phyloP scores from a whole-genome alignment of 1,140 invertebrate genomes.

The Meloidogyne floridensis region DNA sequence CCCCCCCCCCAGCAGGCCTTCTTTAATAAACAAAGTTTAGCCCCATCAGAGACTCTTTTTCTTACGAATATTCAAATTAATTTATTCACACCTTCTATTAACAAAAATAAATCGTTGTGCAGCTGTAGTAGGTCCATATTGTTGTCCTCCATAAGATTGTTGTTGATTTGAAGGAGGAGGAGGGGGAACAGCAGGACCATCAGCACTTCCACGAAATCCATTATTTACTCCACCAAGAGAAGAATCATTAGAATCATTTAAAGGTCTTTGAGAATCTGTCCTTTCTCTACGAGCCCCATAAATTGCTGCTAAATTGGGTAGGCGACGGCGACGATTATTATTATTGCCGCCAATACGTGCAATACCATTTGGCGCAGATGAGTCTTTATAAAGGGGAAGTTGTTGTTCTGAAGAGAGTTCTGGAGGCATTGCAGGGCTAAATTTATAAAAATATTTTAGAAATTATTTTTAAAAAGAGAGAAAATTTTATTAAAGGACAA shows the following conservation, averaged over 20 bases:
- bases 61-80: background rate
- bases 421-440: constrained; percentile 21
- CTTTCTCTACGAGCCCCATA: constrained; percentile 43
- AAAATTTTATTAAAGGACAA: no score
- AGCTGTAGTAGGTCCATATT: background rate
- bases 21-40: no score
- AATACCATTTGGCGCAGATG: constrained; percentile 13
- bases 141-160: constrained; percentile 2
- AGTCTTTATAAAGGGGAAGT: constrained; percentile 7
- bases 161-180: background rate
- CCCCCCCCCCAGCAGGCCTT: no score
- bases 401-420: background rate
- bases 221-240: constrained; percentile 39
- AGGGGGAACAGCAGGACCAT: background rate
- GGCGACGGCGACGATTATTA: constrained; percentile 21
- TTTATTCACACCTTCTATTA: constrained; percentile 40
- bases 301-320: constrained; percentile 50
- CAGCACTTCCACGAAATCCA: constrained; percentile 15
- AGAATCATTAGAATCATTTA: constrained; percentile 52
- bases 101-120: constrained; percentile 38
- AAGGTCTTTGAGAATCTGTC: constrained; percentile 52
- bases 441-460: background rate
- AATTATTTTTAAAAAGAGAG: background rate
- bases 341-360: background rate
- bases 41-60: no score